A percentile compares a stretch with the other conserved stretches of the same genome.
Conservation (phyloP, 2,888 invertebrate species). For the Tetrapedia diversipes region DNA sequence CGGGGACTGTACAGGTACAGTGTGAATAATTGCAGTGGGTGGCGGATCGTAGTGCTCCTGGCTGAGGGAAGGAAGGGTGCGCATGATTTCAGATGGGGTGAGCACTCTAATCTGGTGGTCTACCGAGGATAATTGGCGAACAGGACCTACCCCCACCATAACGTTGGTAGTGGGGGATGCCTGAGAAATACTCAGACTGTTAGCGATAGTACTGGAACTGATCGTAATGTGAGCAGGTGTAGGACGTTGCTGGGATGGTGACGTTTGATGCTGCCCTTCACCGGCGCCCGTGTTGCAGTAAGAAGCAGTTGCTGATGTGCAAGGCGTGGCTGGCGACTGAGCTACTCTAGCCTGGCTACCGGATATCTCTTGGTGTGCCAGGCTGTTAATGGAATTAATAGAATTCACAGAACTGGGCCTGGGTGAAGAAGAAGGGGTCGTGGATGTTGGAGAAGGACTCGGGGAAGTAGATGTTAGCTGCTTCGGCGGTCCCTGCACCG, state of each 20-base stretch:
- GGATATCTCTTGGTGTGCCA: conserved; percentile 76
- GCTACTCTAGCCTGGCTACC: conserved; percentile 76
- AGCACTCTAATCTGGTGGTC: conserved; percentile 95
- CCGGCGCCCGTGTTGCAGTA: conserved; percentile 76
- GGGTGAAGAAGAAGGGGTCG: conserved; percentile 79
- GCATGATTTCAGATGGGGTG: conserved; percentile 95
- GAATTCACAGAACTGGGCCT: conserved; percentile 79
- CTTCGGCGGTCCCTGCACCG: conserved; percentile 82
- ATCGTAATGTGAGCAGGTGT: conserved; percentile 73
- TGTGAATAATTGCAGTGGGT: conserved; percentile 84
- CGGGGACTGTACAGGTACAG: conserved; percentile 83
- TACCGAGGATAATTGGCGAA: conserved; percentile 83
- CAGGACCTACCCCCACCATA: conserved; percentile 83
- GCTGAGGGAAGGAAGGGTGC: conserved; percentile 93
- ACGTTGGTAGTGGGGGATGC: conserved; percentile 76
- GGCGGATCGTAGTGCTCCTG: conserved; percentile 88
- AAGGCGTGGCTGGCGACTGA: conserved; percentile 78
- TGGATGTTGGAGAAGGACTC: conserved; percentile 79
- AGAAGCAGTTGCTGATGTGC: conserved; percentile 74
- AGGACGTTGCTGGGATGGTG: conserved; percentile 76
- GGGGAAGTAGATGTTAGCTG: conserved; percentile 82
- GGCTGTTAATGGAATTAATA: conserved; percentile 78
- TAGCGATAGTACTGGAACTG: conserved; percentile 74
- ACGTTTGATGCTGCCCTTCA: conserved; percentile 79
- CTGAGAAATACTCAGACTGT: conserved; percentile 71